phyloP scores from a whole-genome alignment of 2,113 vertebrate genomes.

The Bufo bufo region DNA sequence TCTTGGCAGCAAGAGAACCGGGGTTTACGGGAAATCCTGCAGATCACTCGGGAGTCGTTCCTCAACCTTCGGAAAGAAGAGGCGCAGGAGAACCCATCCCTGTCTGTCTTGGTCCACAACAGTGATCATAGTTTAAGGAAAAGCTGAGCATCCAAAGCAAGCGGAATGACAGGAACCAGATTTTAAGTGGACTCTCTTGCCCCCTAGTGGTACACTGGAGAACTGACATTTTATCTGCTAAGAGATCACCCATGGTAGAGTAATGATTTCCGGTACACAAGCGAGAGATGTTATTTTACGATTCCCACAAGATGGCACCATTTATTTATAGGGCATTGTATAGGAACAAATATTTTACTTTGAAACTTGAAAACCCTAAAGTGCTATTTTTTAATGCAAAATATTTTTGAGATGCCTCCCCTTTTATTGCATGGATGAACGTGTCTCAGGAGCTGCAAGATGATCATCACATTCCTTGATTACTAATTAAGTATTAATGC shows the following conservation, averaged over 20 bases:
- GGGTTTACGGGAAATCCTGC: conserved; percentile 91
- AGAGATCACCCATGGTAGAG: not conserved
- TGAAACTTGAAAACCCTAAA: conserved; percentile 15
- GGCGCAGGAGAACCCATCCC: conserved; percentile 81
- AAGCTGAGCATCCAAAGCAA: conserved; percentile 74
- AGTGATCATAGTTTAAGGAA: conserved; percentile 87
- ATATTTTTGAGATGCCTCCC: not conserved
- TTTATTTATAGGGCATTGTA: conserved; percentile 35
- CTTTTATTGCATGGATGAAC: not conserved
- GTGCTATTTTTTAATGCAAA: conserved; percentile 17
- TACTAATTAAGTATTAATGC: not conserved
- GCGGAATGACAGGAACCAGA: not conserved
- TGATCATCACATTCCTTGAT: conserved; percentile 16
- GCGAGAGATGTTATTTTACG: conserved; percentile 14
- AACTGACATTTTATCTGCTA: not conserved
- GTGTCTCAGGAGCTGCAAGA: not conserved
- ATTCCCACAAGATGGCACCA: not conserved
- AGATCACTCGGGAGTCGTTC: conserved; percentile 94
- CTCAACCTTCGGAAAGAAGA: conserved; percentile 88
- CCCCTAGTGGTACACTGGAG: conserved; percentile 11
- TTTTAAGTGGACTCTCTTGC: not conserved
- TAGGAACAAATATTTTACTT: conserved; percentile 20
- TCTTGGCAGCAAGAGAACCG: conserved; percentile 84
- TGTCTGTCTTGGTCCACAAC: conserved; percentile 85
- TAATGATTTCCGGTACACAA: no score